Evolutionary conservation across 2,113 vertebrate genomes (phyloP).

Genomic region (Catharus minimus): DNA sequence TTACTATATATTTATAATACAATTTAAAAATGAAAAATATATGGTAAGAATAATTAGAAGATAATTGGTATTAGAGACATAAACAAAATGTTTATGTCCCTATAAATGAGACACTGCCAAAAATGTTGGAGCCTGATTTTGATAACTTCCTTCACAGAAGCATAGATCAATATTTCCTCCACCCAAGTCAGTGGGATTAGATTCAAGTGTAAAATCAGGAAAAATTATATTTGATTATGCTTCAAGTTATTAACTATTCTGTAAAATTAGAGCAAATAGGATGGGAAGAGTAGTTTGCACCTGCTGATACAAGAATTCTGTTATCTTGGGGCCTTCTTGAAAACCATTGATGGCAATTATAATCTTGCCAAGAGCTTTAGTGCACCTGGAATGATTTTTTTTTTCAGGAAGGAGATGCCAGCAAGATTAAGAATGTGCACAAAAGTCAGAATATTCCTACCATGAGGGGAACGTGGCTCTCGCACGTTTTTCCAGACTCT

Average conservation of each 20-base stretch:
- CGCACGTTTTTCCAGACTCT: rapidly evolving
- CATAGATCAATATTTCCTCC: not conserved
- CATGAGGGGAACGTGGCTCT: not conserved
- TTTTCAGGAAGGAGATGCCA: not conserved
- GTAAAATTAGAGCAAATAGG: not conserved
- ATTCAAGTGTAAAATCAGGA: conserved; percentile 12
- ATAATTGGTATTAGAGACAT: not conserved
- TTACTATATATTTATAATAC: not conserved
- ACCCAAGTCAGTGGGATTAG: not conserved
- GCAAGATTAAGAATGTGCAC: not conserved
- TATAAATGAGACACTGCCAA: not conserved
- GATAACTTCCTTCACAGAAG: not conserved
- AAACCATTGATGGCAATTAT: not conserved
- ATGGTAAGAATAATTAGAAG: not conserved
- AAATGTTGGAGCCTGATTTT: not conserved
- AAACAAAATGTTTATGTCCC: not conserved
- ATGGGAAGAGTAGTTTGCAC: not conserved
- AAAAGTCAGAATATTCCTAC: not conserved
- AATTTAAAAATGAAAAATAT: not conserved
- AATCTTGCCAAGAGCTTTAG: conserved; percentile 8
- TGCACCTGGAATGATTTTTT: not conserved
- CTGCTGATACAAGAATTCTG: not conserved
- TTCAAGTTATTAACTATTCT: not conserved
- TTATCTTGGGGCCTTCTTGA: not conserved
- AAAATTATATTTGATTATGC: conserved; percentile 9